These are phyloP conservation scores for Xestoiulus laeticollis DNA, from an alignment of 2,888 invertebrate genomes.

Conservation along the genomic window DNA sequence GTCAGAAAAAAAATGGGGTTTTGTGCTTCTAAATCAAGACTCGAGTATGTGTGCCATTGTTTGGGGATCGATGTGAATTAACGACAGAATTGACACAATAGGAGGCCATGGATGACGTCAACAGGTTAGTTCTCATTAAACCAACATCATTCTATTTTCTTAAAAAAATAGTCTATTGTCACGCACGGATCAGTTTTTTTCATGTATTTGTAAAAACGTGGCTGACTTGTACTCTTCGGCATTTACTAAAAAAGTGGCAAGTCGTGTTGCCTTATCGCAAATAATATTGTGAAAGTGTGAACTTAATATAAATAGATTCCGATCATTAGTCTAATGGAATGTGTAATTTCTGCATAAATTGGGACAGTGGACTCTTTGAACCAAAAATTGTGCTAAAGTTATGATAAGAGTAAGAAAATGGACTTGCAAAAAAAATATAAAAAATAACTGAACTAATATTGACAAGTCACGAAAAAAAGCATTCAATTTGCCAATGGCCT, in stretches of 20 bases:
- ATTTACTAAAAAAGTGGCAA: not conserved
- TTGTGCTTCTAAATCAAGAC: constrained; percentile 8
- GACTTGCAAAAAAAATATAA: not conserved
- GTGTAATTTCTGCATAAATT: constrained; percentile 30
- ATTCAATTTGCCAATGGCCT: constrained; percentile 34
- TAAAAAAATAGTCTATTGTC: not conserved
- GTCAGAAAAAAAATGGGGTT: not conserved
- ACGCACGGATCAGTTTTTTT: not conserved
- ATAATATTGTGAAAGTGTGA: constrained; percentile 39
- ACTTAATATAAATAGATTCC: constrained; percentile 14
- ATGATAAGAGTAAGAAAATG: constrained; percentile 12
- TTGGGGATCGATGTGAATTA: constrained; percentile 39
- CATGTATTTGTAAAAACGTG: not conserved
- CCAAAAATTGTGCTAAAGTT: constrained; percentile 16
- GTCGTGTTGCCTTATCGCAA: constrained; percentile 3
- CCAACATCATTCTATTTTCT: not conserved
- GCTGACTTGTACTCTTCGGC: constrained; percentile 10
- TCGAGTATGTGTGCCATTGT: constrained; percentile 11
- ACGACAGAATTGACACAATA: constrained; percentile 29
- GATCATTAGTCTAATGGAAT: constrained; percentile 34
- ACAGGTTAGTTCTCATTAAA: constrained; percentile 27
- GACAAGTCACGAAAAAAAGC: constrained; percentile 42
- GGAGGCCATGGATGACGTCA: constrained; percentile 35
- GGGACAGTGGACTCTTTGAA: constrained; percentile 28
- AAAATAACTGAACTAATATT: constrained; percentile 12